Percentiles rank a stretch among this genome's conserved stretches.
Evolutionary conservation across 2,113 vertebrate species (phyloP).

Genomic region (Hassar affinis): DNA sequence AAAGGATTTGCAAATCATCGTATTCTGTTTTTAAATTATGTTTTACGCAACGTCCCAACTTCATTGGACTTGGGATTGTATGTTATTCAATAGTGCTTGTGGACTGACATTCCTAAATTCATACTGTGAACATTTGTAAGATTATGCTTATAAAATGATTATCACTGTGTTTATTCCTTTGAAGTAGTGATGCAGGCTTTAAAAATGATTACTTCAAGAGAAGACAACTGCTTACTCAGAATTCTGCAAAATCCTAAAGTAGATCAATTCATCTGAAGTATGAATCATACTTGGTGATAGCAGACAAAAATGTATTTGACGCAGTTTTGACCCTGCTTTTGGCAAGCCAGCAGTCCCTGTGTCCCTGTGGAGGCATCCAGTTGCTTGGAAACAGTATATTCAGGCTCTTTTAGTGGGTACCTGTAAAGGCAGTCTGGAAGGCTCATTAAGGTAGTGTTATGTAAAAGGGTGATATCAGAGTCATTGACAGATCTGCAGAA

Average conservation of each 20-base stretch:
- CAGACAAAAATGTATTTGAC: neutral
- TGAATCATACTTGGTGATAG: neutral
- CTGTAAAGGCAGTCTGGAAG: neutral
- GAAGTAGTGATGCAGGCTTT: slow-evolving; percentile 13
- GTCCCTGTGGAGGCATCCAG: neutral
- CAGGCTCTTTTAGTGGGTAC: neutral
- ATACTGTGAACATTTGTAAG: neutral
- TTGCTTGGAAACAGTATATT: slow-evolving; percentile 15
- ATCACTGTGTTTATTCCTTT: neutral
- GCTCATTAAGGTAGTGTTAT: neutral
- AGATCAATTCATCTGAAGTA: neutral
- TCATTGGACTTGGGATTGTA: no score
- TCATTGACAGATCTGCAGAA: neutral
- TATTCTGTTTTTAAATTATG: no score
- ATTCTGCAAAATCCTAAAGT: neutral
- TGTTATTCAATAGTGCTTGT: neutral
- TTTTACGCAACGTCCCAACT: no score
- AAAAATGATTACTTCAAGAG: neutral
- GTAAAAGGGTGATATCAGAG: neutral
- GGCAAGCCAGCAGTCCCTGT: neutral
- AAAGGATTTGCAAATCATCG: no score
- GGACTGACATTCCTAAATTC: neutral
- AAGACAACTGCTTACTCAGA: neutral
- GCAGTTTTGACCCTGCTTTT: neutral
- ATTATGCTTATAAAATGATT: neutral